phyloP scores from a whole-genome alignment of 1,140 invertebrate genomes.

The Forficula auricularia region DNA sequence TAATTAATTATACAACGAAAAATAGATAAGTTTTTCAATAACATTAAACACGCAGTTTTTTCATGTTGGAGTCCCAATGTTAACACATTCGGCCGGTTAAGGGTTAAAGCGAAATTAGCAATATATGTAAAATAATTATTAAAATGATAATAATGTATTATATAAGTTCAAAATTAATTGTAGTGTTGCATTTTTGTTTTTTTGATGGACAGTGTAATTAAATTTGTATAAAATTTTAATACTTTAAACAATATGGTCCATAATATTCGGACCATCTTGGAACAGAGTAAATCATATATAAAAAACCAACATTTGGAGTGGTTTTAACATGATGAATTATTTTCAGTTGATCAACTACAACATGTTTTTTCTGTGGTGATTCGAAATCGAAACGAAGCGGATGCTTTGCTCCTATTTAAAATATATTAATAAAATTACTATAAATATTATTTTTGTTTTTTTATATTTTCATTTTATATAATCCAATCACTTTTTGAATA shows the following conservation, averaged over 20 bases:
- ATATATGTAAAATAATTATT: too few species aligned
- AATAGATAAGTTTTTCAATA: slow-evolving; percentile 14
- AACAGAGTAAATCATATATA: slow-evolving; percentile 50
- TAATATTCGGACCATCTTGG: slow-evolving; percentile 46
- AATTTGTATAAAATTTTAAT: slow-evolving; percentile 9
- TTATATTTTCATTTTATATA: too few species aligned
- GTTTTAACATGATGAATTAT: slow-evolving; percentile 32
- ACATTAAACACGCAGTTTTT: too few species aligned
- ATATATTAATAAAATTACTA: slow-evolving; percentile 4
- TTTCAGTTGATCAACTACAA: slow-evolving; percentile 29
- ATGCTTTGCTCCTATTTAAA: slow-evolving; percentile 5
- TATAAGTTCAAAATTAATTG: too few species aligned
- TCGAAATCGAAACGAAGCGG: slow-evolving; percentile 10
- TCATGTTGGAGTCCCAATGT: too few species aligned
- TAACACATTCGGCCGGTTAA: too few species aligned
- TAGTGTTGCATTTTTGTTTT: too few species aligned
- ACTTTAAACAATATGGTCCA: slow-evolving; percentile 27
- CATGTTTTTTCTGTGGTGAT: slow-evolving; percentile 9
- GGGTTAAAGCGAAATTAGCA: too few species aligned
- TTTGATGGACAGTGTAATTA: too few species aligned
- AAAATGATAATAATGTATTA: too few species aligned
- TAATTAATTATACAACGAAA: background rate
- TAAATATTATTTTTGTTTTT: slow-evolving; percentile 10
- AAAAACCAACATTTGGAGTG: slow-evolving; percentile 34
- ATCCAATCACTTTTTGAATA: too few species aligned